A percentile compares a stretch with the other conserved stretches of the same genome.
Conservation (phyloP, 2,113 vertebrate genomes). For the Illadopsis cleaveri region DNA sequence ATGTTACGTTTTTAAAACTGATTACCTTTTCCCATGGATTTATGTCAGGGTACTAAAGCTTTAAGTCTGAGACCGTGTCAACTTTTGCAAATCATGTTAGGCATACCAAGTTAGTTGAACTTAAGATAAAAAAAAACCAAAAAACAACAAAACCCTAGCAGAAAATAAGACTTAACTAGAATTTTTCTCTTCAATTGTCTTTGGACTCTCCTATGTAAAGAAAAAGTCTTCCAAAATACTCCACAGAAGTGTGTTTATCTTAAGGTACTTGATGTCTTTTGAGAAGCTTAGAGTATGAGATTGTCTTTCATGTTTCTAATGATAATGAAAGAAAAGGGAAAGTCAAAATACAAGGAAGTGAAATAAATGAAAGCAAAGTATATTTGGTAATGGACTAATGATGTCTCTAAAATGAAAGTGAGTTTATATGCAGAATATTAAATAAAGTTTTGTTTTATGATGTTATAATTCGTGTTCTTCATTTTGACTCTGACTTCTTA, state of each 20-base stretch:
- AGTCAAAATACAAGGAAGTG: background rate
- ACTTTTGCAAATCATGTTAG: background rate
- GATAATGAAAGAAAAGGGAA: background rate
- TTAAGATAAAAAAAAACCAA: background rate
- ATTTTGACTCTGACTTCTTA: background rate
- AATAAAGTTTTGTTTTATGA: background rate
- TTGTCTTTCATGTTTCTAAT: background rate
- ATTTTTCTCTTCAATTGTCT: background rate
- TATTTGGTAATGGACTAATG: background rate
- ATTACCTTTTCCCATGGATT: background rate
- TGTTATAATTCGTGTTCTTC: background rate
- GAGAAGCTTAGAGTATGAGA: background rate
- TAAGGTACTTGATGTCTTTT: background rate
- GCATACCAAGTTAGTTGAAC: background rate
- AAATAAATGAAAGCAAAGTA: background rate
- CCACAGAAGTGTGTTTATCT: background rate
- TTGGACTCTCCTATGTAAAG: background rate
- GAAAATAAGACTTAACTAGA: background rate
- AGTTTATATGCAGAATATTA: background rate
- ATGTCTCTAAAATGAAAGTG: background rate
- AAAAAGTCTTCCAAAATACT: background rate
- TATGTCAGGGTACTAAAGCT: background rate
- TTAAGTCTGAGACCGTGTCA: background rate
- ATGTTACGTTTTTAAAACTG: background rate
- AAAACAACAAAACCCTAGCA: background rate